Conservation (phyloP, 1,140 invertebrate genomes). For the Scaptomyza hsui region DNA sequence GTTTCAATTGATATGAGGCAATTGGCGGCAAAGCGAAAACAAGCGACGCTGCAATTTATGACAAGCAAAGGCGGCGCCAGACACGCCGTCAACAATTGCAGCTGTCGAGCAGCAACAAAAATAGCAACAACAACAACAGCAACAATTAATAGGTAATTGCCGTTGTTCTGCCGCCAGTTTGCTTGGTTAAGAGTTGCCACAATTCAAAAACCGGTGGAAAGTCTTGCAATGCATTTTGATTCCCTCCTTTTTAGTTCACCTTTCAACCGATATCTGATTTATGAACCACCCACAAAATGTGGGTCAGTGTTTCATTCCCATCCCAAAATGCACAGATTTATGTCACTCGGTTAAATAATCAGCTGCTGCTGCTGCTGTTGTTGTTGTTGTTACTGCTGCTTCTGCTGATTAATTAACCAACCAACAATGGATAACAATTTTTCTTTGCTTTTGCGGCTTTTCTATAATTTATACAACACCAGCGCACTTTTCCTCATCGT, state of each 20-base stretch:
- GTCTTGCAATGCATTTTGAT: conserved; percentile 61
- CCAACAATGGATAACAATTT: conserved; percentile 55
- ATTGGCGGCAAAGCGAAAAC: conserved; percentile 59
- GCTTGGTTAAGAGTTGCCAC: conserved; percentile 53
- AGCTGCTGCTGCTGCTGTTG: conserved; percentile 17
- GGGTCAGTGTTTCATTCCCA: conserved; percentile 58
- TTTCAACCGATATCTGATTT: conserved; percentile 52
- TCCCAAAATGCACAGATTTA: conserved; percentile 51
- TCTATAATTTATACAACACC: conserved; percentile 47
- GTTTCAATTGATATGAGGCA: conserved; percentile 73
- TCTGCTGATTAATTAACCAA: conserved; percentile 60
- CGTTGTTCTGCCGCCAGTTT: conserved; percentile 52
- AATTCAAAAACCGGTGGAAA: conserved; percentile 34
- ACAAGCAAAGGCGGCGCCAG: conserved; percentile 59
- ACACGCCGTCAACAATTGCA: conserved; percentile 55
- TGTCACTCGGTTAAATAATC: conserved; percentile 79
- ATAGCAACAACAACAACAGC: conserved; percentile 32
- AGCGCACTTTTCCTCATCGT: conserved; percentile 66
- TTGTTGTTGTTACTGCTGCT: conserved; percentile 6
- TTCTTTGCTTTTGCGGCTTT: conserved; percentile 57
- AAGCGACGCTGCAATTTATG: conserved; percentile 64
- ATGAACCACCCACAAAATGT: conserved; percentile 38
- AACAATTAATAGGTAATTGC: conserved; percentile 78
- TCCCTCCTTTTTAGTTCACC: conserved; percentile 57
- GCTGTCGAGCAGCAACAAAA: conserved; percentile 50